A percentile compares a stretch with the other conserved stretches of the same genome.
Conservation (phyloP, 2,113 vertebrate genomes). For the Brachyistius frenatus region DNA sequence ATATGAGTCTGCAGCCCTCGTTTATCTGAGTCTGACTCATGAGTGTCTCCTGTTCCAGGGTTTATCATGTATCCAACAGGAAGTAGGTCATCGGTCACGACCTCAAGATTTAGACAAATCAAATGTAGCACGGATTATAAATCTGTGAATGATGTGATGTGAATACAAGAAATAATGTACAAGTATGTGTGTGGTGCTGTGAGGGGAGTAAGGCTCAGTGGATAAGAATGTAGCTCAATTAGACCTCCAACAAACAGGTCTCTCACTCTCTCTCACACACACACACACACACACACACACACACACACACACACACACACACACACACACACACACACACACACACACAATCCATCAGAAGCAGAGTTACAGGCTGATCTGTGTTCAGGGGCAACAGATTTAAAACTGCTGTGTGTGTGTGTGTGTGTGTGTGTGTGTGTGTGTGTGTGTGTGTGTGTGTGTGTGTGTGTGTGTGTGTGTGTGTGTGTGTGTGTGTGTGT, state of each 20-base stretch:
- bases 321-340: not conserved
- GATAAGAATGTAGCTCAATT: constrained; percentile 54
- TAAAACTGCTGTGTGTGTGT: too few species aligned
- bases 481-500: not conserved
- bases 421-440: too few species aligned
- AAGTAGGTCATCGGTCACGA: constrained; percentile 16
- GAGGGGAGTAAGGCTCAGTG: constrained; percentile 30
- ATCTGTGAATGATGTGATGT: not conserved
- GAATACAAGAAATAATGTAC: not conserved
- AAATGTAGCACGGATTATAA: not conserved
- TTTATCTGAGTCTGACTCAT: not conserved
- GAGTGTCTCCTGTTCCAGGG: not conserved
- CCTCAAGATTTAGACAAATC: not conserved
- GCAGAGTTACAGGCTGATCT: not conserved
- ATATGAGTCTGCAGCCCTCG: too few species aligned
- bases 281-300: not conserved
- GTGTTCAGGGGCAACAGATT: too few species aligned
- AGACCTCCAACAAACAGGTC: constrained; percentile 47
- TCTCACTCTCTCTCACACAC: constrained; percentile 27
- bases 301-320: not conserved
- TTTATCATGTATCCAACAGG: constrained; percentile 6
- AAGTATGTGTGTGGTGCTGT: not conserved
- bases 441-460: not conserved
- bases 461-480: too few species aligned
- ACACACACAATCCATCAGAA: not conserved